Evolutionary conservation across 2,113 vertebrate genomes (phyloP).

Genomic region (Petrocephalus microphthalmus): DNA sequence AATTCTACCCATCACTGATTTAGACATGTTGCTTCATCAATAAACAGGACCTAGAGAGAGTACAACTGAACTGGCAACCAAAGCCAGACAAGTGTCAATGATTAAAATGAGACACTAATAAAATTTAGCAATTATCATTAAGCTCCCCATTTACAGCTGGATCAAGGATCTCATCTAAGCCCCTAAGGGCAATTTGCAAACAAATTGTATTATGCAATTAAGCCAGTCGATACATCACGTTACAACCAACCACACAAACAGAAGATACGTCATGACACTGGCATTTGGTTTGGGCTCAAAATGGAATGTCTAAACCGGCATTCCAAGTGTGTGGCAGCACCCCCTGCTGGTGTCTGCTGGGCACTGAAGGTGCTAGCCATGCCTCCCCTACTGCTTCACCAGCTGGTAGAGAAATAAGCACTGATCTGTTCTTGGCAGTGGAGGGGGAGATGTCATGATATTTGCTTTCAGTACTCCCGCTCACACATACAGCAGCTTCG

Average conservation of each 20-base stretch:
- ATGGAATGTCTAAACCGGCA: not conserved
- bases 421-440: not conserved
- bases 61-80: not conserved
- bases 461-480: not conserved
- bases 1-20: conserved; percentile 26
- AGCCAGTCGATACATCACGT: not conserved
- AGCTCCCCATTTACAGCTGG: not conserved
- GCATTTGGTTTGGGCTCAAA: not conserved
- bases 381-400: not conserved
- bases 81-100: not conserved
- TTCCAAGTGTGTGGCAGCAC: not conserved
- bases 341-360: conserved; percentile 7
- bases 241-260: not conserved
- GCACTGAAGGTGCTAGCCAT: not conserved
- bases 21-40: not conserved
- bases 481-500: not conserved
- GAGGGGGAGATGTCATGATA: not conserved
- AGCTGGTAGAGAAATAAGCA: conserved; percentile 8
- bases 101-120: not conserved
- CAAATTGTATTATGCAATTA: not conserved
- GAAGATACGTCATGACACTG: not conserved
- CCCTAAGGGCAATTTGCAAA: not conserved
- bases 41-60: not conserved
- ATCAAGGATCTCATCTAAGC: not conserved
- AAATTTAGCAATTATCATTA: not conserved